These are phyloP conservation scores for Chanos chanos DNA, from an alignment of 2,797 vertebrate species.

Conservation along the genomic window DNA sequence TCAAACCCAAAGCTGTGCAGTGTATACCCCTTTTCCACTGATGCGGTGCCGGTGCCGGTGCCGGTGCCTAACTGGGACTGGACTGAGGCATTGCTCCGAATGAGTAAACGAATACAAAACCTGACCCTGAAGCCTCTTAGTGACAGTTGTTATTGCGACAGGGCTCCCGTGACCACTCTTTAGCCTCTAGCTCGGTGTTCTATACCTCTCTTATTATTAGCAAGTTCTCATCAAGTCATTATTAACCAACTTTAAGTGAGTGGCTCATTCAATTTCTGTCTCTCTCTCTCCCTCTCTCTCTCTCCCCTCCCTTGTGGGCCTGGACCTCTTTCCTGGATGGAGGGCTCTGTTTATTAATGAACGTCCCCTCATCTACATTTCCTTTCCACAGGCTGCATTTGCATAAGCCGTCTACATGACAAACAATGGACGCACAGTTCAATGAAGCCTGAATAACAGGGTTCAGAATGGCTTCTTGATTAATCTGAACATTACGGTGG, in stretches of 20 bases:
- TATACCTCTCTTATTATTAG: conserved; percentile 21
- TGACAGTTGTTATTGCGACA: conserved; percentile 8
- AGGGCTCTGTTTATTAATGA: conserved; percentile 42
- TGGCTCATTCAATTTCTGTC: conserved; percentile 30
- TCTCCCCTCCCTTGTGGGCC: conserved; percentile 43
- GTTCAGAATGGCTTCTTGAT: conserved; percentile 58
- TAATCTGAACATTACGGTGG: conserved; percentile 52
- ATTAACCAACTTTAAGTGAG: conserved; percentile 44
- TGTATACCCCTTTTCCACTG: conserved; percentile 8
- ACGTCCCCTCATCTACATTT: conserved; percentile 43
- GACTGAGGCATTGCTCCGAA: conserved; percentile 17
- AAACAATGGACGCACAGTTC: conserved; percentile 57
- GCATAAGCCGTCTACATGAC: conserved; percentile 59
- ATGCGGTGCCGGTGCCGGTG: too few relatives aligned
- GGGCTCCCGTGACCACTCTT: too few relatives aligned
- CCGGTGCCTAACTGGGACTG: too few relatives aligned
- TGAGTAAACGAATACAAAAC: conserved; percentile 20
- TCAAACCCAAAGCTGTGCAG: background rate
- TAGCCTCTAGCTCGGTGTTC: conserved; percentile 15
- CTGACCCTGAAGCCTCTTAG: conserved; percentile 22
- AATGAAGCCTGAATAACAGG: conserved; percentile 73
- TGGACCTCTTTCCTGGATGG: conserved; percentile 9
- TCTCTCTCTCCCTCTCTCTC: conserved; percentile 41
- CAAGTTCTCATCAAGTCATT: conserved; percentile 30
- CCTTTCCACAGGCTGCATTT: conserved; percentile 48